Conservation (phyloP, 2,888 invertebrate genomes). For the Auanema sp. region DNA sequence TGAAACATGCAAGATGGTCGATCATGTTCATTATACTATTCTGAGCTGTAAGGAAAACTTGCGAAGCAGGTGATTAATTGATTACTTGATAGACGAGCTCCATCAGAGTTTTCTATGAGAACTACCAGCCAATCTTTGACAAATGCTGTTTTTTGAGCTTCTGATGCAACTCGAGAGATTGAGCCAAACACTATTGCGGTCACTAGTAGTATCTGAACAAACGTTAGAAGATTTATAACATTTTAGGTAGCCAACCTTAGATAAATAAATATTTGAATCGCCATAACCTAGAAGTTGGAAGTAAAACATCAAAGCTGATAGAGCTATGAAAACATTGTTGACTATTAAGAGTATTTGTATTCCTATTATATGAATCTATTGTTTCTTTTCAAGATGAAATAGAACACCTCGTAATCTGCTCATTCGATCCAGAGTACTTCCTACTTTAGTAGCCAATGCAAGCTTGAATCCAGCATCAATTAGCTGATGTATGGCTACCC, state of each 20-base stretch:
- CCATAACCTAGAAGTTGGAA: no score
- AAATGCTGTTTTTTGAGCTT: constrained; percentile 55
- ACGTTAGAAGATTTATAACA: no score
- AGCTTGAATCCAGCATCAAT: constrained; percentile 36
- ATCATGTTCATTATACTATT: constrained; percentile 44
- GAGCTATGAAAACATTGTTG: constrained; percentile 8
- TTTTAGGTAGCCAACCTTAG: no score
- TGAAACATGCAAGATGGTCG: constrained; percentile 44
- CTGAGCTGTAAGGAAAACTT: constrained; percentile 32
- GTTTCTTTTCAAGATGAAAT: background rate
- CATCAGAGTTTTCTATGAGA: constrained; percentile 32
- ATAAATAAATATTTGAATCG: no score
- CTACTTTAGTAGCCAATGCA: constrained; percentile 16
- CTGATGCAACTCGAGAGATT: constrained; percentile 45
- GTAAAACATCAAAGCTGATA: constrained; percentile 11
- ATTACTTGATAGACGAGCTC: constrained; percentile 34
- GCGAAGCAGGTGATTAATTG: background rate
- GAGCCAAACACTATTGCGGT: constrained; percentile 29
- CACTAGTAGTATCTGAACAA: constrained; percentile 24
- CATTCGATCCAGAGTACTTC: constrained; percentile 25
- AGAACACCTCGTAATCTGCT: constrained; percentile 24
- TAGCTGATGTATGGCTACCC: constrained; percentile 45
- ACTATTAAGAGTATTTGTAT: constrained; percentile 24
- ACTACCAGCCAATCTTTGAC: constrained; percentile 60
- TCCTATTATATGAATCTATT: constrained; percentile 20